Evolutionary conservation across 1,140 invertebrate genomes (phyloP).

Genomic region (Macrobrachium rosenbergii): DNA sequence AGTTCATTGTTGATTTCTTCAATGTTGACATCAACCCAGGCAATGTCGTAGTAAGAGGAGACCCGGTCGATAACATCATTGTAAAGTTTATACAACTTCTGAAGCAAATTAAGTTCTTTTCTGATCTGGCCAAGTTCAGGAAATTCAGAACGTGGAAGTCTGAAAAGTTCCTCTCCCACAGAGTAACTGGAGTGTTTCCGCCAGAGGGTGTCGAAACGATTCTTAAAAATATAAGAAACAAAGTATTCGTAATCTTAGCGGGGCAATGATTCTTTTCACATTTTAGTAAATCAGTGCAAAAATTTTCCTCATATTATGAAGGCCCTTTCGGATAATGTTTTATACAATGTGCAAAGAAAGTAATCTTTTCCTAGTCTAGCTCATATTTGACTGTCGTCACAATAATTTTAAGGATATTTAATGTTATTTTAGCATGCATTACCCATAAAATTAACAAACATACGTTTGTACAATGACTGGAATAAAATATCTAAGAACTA

Average conservation of each 20-base stretch:
- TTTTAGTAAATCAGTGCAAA: no score
- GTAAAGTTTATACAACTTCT: conserved; percentile 96
- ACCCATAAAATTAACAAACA: no score
- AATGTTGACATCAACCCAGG: conserved; percentile 96
- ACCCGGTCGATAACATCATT: conserved; percentile 97
- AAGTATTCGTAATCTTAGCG: not conserved
- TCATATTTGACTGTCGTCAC: no score
- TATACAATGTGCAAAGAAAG: no score
- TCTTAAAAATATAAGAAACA: conserved; percentile 72
- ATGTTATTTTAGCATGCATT: no score
- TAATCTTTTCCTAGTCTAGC: no score
- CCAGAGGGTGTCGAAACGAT: conserved; percentile 96
- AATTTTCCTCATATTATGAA: no score
- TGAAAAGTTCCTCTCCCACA: conserved; percentile 94
- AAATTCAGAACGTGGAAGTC: conserved; percentile 89
- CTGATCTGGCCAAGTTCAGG: conserved; percentile 91
- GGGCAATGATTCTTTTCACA: no score
- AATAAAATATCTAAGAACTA: no score
- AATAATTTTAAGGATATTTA: no score
- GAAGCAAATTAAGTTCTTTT: conserved; percentile 95
- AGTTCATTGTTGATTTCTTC: conserved; percentile 97
- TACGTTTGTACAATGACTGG: no score
- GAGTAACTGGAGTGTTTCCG: conserved; percentile 91
- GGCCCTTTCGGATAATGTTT: no score
- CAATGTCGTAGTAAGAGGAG: conserved; percentile 96